Evolutionary conservation across 2,888 invertebrate species (phyloP).

Genomic region (Allolobophora icterica): DNA sequence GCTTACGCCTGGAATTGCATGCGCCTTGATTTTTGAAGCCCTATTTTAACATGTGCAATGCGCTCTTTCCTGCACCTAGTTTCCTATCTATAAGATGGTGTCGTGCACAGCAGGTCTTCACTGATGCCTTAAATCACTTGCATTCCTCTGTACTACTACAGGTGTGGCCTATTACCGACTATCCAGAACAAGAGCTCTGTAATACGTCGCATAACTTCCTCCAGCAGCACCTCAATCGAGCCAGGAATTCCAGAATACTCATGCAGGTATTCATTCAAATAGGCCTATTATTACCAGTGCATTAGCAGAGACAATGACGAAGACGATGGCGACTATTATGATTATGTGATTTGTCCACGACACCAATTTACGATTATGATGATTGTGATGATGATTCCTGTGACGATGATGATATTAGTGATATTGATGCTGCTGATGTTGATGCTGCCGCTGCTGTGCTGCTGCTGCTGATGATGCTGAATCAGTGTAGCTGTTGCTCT

Average conservation of each 20-base stretch:
- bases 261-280: conserved; percentile 45
- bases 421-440: neutral
- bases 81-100: too few species aligned
- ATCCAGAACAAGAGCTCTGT: conserved; percentile 47
- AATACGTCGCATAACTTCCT: conserved; percentile 46
- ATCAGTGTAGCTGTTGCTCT: neutral
- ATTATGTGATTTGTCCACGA: neutral
- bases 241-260: conserved; percentile 44
- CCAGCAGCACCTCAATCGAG: conserved; percentile 42
- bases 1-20: too few species aligned
- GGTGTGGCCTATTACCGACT: conserved; percentile 47
- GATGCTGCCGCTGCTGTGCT: neutral
- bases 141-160: conserved; percentile 2
- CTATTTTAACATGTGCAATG: too few species aligned
- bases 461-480: neutral
- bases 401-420: neutral
- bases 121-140: too few species aligned
- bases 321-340: neutral
- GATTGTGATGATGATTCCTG: neutral
- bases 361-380: neutral
- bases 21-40: too few species aligned
- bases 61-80: too few species aligned
- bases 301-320: neutral
- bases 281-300: neutral
- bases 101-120: too few species aligned